Evolutionary conservation across 2,888 invertebrate genomes (phyloP).

Genomic region (Polylopha cassiicola): DNA sequence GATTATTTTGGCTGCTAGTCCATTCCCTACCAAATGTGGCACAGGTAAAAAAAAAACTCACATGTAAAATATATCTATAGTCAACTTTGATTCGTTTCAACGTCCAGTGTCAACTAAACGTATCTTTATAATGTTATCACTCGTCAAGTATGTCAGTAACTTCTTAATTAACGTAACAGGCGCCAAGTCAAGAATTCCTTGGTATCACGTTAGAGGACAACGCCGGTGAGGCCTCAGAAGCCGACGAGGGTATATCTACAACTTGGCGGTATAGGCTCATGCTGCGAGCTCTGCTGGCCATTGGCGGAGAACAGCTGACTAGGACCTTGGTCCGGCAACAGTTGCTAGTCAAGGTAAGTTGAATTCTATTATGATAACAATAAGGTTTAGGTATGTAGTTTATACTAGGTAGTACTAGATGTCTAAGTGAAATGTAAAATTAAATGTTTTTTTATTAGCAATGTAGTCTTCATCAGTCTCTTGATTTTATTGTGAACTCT

Average conservation of each 20-base stretch:
- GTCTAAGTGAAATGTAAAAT: too few relatives aligned
- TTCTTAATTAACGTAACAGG: slow-evolving; percentile 33
- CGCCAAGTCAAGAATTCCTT: slow-evolving; percentile 64
- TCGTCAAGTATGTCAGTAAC: neutral
- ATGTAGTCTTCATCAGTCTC: too few relatives aligned
- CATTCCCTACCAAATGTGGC: slow-evolving; percentile 90
- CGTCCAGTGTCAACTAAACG: neutral
- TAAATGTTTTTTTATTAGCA: too few relatives aligned
- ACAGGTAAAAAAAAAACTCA: too few relatives aligned
- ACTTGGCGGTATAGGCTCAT: slow-evolving; percentile 89
- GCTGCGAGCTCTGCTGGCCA: slow-evolving; percentile 89
- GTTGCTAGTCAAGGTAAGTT: slow-evolving; percentile 85
- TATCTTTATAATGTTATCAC: neutral
- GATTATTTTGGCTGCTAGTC: slow-evolving; percentile 94
- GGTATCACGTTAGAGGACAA: slow-evolving; percentile 65
- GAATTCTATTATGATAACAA: neutral
- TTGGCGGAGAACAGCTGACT: slow-evolving; percentile 89
- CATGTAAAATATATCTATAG: too few relatives aligned
- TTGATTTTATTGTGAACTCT: too few relatives aligned
- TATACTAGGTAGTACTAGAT: too few relatives aligned
- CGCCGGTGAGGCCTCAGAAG: slow-evolving; percentile 43
- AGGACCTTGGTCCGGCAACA: slow-evolving; percentile 90
- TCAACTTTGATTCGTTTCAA: too few relatives aligned
- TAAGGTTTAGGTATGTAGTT: too few relatives aligned
- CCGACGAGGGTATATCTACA: slow-evolving; percentile 79